Conservation (phyloP, 1,140 invertebrate species). For the Oedothorax gibbosus region DNA sequence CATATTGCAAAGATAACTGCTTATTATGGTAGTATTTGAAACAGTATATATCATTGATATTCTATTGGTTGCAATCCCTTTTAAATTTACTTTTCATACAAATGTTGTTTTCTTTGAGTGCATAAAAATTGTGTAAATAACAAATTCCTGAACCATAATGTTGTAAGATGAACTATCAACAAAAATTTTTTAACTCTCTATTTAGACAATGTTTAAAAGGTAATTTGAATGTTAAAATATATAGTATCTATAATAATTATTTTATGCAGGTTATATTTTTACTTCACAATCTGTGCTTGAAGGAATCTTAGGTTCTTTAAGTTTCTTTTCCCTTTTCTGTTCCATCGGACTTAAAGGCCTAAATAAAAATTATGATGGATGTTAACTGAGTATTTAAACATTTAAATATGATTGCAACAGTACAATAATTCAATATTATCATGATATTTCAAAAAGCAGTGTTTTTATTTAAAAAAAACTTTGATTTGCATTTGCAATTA, state of each 20-base stretch:
- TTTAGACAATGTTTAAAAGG: neutral
- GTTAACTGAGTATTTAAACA: neutral
- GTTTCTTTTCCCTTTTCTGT: slow-evolving; percentile 7
- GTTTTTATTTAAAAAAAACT: neutral
- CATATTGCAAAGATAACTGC: too few relatives aligned
- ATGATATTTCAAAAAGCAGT: too few relatives aligned
- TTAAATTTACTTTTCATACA: too few relatives aligned
- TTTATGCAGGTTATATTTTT: neutral
- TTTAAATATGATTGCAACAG: neutral
- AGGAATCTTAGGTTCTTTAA: neutral
- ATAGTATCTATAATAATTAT: neutral
- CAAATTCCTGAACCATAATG: neutral
- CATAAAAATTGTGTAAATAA: too few relatives aligned
- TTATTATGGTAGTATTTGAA: too few relatives aligned
- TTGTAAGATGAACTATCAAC: too few relatives aligned
- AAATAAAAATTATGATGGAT: neutral
- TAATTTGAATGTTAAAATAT: neutral
- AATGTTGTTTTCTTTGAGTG: too few relatives aligned
- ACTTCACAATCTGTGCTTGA: slow-evolving; percentile 18
- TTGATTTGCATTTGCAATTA: neutral
- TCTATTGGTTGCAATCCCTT: too few relatives aligned
- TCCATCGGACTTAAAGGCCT: slow-evolving; percentile 31
- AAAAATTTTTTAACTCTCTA: too few relatives aligned
- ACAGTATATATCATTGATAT: too few relatives aligned
- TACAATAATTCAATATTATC: neutral